Conservation (phyloP, 2,888 invertebrate genomes). For the Eurois occulta region DNA sequence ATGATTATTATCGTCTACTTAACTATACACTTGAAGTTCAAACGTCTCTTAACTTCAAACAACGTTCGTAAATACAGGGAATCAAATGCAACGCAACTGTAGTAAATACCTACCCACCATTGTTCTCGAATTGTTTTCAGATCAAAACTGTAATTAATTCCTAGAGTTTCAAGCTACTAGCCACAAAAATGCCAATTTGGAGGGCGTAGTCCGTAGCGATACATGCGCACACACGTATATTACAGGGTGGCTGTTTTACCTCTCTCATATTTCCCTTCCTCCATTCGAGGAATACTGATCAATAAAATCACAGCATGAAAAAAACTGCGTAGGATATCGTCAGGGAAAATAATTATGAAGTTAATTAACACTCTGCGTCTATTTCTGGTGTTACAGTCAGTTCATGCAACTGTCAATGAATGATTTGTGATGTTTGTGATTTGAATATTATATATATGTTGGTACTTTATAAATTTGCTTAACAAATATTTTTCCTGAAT, state of each 20-base stretch:
- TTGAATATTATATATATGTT: background rate
- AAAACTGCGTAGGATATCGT: background rate
- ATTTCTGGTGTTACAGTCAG: background rate
- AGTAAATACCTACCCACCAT: background rate
- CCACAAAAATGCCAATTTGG: constrained; percentile 44
- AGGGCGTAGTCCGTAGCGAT: constrained; percentile 13
- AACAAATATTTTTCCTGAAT: background rate
- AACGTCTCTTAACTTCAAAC: background rate
- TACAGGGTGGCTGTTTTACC: constrained; percentile 21
- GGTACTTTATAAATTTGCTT: background rate
- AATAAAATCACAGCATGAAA: constrained; percentile 6
- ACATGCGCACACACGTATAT: background rate
- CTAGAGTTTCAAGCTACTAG: background rate
- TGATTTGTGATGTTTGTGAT: background rate
- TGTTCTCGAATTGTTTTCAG: constrained; percentile 5
- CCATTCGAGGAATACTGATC: constrained; percentile 15
- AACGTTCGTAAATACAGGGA: background rate
- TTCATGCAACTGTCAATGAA: background rate
- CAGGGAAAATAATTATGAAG: background rate
- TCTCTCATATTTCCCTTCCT: constrained; percentile 12
- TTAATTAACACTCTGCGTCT: background rate
- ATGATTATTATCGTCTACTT: background rate
- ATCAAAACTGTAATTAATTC: constrained; percentile 20
- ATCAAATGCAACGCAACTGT: background rate
- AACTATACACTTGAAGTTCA: background rate